Evolutionary conservation across 1,140 invertebrate species (phyloP).

Genomic region (Cydia splendana): DNA sequence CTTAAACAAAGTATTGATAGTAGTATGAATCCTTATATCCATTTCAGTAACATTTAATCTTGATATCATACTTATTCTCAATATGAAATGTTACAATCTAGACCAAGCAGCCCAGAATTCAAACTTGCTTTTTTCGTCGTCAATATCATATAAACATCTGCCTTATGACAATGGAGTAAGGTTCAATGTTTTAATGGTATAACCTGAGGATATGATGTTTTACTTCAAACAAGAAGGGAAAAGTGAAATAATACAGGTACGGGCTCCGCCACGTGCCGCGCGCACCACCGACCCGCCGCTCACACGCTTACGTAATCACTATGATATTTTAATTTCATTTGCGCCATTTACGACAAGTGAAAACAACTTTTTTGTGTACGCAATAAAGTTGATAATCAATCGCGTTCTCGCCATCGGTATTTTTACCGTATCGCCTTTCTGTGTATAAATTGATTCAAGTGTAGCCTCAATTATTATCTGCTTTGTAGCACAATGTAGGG

Average conservation of each 20-base stretch:
- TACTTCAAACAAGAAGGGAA: neutral
- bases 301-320: slow-evolving; percentile 10
- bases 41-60: too few relatives aligned
- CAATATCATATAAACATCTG: neutral
- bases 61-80: neutral
- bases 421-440: slow-evolving; percentile 22
- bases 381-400: slow-evolving; percentile 19
- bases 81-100: neutral
- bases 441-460: slow-evolving; percentile 27
- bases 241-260: neutral
- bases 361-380: slow-evolving; percentile 12
- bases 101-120: neutral
- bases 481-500: neutral
- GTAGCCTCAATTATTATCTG: slow-evolving; percentile 17
- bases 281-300: slow-evolving; percentile 1
- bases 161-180: neutral
- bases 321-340: slow-evolving; percentile 33
- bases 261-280: slow-evolving; percentile 1
- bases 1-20: too few relatives aligned
- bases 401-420: neutral
- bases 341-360: slow-evolving; percentile 32
- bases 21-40: too few relatives aligned
- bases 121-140: neutral
- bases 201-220: too few relatives aligned
- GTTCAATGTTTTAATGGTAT: too few relatives aligned